Conservation (phyloP, 2,113 vertebrate genomes). For the Donacobius atricapilla region DNA sequence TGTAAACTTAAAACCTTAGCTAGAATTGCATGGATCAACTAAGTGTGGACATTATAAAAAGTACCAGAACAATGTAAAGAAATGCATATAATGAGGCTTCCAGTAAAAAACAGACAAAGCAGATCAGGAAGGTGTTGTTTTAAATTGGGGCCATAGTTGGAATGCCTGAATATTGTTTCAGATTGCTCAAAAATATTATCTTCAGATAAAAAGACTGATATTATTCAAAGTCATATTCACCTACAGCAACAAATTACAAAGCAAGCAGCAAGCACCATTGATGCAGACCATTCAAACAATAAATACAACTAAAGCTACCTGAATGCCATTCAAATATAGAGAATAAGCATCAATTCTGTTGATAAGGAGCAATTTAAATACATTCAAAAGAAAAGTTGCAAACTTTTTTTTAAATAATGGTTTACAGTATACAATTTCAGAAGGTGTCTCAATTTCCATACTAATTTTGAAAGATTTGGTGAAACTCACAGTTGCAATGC, state of each 20-base stretch:
- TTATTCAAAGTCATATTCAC: slow-evolving; percentile 4
- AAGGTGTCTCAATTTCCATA: not conserved
- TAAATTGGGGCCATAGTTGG: not conserved
- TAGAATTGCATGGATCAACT: not conserved
- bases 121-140: not conserved
- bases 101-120: not conserved
- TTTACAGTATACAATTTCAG: not conserved
- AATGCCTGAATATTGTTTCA: not conserved
- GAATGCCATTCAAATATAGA: not conserved
- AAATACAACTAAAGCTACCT: slow-evolving; percentile 14
- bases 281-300: slow-evolving; percentile 9
- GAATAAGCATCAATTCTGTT: slow-evolving; percentile 17
- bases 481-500: not conserved
- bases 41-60: not conserved
- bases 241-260: slow-evolving; percentile 27
- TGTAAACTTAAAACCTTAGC: not conserved
- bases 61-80: not conserved
- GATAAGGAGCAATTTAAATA: not conserved
- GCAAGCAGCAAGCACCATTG: not conserved
- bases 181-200: not conserved
- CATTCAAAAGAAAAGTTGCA: not conserved
- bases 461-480: not conserved
- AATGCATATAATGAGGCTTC: not conserved
- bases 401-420: not conserved
- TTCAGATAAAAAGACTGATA: not conserved